phyloP scores from a whole-genome alignment of 2,113 vertebrate species.

The Platichthys flesus region DNA sequence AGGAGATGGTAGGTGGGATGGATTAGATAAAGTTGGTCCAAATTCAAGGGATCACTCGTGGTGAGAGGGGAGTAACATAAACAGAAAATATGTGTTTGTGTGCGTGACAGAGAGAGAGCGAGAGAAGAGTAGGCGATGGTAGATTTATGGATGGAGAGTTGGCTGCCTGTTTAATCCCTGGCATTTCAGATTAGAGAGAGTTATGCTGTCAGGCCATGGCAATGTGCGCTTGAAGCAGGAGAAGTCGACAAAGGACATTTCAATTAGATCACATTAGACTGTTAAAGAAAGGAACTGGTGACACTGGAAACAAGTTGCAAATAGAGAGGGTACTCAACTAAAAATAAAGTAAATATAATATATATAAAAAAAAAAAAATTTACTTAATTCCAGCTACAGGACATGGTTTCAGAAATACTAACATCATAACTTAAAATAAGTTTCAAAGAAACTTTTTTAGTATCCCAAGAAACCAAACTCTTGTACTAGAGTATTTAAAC shows the following conservation, averaged over 20 bases:
- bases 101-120: conserved; percentile 13
- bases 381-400: neutral
- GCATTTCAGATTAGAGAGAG: conserved; percentile 82
- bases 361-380: too few relatives aligned
- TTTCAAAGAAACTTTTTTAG: too few relatives aligned
- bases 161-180: conserved; percentile 75
- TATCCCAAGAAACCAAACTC: too few relatives aligned
- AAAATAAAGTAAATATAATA: too few relatives aligned
- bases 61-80: conserved; percentile 31
- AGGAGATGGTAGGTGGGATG: conserved; percentile 43
- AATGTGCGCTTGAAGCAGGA: conserved; percentile 19
- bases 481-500: too few relatives aligned
- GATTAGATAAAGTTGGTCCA: conserved; percentile 72
- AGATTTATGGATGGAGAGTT: conserved; percentile 72
- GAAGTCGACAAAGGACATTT: conserved; percentile 3
- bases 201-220: conserved; percentile 55
- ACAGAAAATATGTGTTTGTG: conserved; percentile 16
- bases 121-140: conserved; percentile 25
- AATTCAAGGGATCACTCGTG: conserved; percentile 67
- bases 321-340: too few relatives aligned
- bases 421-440: neutral
- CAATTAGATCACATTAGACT: neutral
- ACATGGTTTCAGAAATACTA: neutral
- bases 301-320: neutral
- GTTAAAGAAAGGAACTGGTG: neutral